Evolutionary conservation across 2,113 vertebrate species (phyloP).

Genomic region (Phrynosoma blainvillii): DNA sequence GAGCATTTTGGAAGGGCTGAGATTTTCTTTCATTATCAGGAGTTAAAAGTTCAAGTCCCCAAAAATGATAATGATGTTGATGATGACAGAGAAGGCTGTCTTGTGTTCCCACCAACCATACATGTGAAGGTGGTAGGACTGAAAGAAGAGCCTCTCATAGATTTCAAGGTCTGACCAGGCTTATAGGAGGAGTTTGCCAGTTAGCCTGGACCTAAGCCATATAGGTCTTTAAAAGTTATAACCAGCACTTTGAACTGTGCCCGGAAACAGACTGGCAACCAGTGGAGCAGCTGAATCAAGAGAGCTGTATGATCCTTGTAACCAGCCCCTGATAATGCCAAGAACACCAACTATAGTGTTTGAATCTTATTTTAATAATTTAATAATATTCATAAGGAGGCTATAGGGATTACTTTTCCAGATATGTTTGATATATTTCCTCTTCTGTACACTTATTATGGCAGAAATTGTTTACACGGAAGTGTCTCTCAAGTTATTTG

Average conservation of each 20-base stretch:
- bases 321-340: rapidly evolving
- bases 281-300: too few relatives aligned
- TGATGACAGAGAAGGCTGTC: background rate
- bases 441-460: background rate
- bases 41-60: background rate
- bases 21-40: background rate
- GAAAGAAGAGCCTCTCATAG: too few relatives aligned
- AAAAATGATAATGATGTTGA: too few relatives aligned
- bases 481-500: background rate
- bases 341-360: background rate
- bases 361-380: conserved; percentile 29
- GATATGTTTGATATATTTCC: conserved; percentile 21
- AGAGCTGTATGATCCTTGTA: too few relatives aligned
- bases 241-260: too few relatives aligned
- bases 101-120: too few relatives aligned
- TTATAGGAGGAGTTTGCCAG: too few relatives aligned
- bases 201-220: too few relatives aligned
- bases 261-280: too few relatives aligned
- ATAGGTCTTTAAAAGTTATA: too few relatives aligned
- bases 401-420: background rate
- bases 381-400: conserved; percentile 31
- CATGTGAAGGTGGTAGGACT: too few relatives aligned
- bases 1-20: rapidly evolving
- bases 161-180: too few relatives aligned
- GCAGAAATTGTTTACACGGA: conserved; percentile 28